Conservation (phyloP, 2,113 vertebrate genomes). For the Chelonoidis abingdonii region DNA sequence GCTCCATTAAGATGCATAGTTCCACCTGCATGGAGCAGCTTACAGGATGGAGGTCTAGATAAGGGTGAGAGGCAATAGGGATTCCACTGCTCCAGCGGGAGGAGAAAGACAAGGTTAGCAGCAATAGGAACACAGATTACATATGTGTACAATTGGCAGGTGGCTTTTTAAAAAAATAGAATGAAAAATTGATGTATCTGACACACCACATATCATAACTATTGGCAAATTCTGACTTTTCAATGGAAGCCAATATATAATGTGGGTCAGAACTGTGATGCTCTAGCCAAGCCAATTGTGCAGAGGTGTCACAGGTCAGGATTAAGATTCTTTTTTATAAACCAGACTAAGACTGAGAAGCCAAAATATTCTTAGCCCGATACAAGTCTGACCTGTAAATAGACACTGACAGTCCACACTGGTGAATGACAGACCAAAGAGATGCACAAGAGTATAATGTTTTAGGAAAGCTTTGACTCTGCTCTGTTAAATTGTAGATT, state of each 20-base stretch:
- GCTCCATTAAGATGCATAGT: background rate
- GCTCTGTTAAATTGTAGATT: background rate
- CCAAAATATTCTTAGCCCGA: background rate
- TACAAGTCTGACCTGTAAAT: background rate
- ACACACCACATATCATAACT: rapidly evolving
- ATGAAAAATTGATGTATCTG: background rate
- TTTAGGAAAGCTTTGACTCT: background rate
- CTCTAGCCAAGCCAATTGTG: background rate
- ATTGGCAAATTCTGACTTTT: background rate
- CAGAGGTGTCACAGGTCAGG: background rate
- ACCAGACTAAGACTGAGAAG: background rate
- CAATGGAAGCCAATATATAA: background rate
- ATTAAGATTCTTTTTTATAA: conserved; percentile 12
- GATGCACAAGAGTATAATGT: background rate
- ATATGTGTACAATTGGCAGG: rapidly evolving
- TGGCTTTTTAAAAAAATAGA: background rate
- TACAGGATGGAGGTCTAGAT: background rate
- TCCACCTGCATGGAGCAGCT: background rate
- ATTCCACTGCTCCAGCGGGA: background rate
- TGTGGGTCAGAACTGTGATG: background rate
- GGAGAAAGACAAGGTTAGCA: background rate
- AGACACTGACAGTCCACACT: background rate
- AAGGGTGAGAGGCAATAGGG: background rate
- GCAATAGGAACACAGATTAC: background rate
- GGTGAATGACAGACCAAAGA: background rate